Conservation (phyloP, 2,888 invertebrate genomes). For the Buathra laborator region DNA sequence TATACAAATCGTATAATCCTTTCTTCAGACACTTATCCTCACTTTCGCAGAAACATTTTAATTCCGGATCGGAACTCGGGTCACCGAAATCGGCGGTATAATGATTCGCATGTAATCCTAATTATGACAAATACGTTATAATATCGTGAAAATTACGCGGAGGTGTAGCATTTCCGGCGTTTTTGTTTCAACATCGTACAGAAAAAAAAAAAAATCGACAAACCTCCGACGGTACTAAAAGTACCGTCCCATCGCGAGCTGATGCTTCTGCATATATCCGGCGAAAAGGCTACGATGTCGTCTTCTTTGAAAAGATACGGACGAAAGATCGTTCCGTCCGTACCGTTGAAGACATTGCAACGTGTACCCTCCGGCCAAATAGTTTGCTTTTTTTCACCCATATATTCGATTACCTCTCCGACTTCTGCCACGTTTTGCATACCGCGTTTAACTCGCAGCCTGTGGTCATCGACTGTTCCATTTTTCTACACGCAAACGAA, state of each 20-base stretch:
- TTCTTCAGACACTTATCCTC: constrained; percentile 90
- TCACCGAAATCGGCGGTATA: constrained; percentile 92
- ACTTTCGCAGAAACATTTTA: constrained; percentile 87
- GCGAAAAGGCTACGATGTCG: constrained; percentile 90
- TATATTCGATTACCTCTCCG: constrained; percentile 90
- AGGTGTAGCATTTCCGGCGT: too few species aligned
- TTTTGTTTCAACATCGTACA: not conserved
- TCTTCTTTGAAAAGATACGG: constrained; percentile 90
- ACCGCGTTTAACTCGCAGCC: constrained; percentile 92
- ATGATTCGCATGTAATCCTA: constrained; percentile 89
- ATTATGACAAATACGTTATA: not conserved
- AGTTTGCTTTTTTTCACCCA: constrained; percentile 88
- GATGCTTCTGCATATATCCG: constrained; percentile 90
- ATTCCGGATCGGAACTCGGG: constrained; percentile 86
- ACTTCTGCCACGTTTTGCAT: constrained; percentile 90
- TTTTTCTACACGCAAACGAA: constrained; percentile 88
- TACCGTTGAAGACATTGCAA: constrained; percentile 92
- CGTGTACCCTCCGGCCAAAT: constrained; percentile 89
- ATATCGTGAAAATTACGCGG: not conserved
- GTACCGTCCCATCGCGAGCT: constrained; percentile 70
- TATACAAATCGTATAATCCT: constrained; percentile 90
- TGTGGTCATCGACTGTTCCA: constrained; percentile 88
- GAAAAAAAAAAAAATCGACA: not conserved
- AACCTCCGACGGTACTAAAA: constrained; percentile 71
- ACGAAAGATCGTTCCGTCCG: constrained; percentile 96